Evolutionary conservation across 2,797 vertebrate species (phyloP).

Genomic region (Malurus splendens): DNA sequence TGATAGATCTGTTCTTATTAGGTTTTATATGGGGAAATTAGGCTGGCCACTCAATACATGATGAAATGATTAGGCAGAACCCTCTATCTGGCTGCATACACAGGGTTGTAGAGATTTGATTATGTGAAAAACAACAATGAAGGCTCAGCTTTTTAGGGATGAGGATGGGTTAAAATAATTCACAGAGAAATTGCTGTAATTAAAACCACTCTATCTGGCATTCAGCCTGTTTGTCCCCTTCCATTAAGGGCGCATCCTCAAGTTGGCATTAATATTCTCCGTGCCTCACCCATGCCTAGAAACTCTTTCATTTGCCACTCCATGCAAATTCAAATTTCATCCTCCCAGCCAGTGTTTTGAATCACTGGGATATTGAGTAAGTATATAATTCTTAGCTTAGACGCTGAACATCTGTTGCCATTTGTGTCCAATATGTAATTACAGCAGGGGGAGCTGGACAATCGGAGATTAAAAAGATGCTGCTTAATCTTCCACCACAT

Average conservation of each 20-base stretch:
- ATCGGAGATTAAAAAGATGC: slow-evolving; percentile 75
- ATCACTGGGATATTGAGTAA: slow-evolving; percentile 71
- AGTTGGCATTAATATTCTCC: background rate
- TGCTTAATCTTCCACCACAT: slow-evolving; percentile 75
- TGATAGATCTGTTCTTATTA: background rate
- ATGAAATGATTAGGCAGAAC: slow-evolving; percentile 3
- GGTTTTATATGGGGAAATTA: background rate
- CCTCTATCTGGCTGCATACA: background rate
- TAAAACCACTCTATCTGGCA: background rate
- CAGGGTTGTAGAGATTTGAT: background rate
- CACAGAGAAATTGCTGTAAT: background rate
- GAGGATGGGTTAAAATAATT: background rate
- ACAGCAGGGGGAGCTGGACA: slow-evolving; percentile 77
- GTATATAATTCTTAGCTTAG: slow-evolving; percentile 79
- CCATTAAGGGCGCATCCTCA: background rate
- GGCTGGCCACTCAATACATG: background rate
- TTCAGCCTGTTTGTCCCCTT: background rate
- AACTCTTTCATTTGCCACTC: slow-evolving; percentile 30
- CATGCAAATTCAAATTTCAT: slow-evolving; percentile 9
- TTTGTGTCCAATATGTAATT: slow-evolving; percentile 77
- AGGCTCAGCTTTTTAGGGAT: background rate
- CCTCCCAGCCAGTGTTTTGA: slow-evolving; percentile 42
- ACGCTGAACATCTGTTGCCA: slow-evolving; percentile 79
- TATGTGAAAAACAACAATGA: slow-evolving; percentile 3
- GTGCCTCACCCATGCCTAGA: background rate